Conservation (phyloP, 2,113 vertebrate species). For the Zapornia atra region DNA sequence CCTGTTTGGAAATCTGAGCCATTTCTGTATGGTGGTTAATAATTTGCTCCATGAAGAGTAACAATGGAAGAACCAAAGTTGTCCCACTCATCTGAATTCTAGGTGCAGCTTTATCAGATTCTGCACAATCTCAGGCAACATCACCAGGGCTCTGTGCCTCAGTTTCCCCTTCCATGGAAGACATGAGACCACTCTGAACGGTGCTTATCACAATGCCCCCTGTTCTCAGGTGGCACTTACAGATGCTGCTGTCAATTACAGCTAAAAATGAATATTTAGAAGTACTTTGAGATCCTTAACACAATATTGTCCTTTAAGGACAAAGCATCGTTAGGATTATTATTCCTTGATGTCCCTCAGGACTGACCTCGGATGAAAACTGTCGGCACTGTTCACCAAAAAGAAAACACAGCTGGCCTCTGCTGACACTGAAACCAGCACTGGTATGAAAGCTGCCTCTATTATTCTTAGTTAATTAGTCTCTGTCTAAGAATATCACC, state of each 20-base stretch:
- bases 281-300: neutral
- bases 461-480: constrained; percentile 61
- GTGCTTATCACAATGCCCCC: neutral
- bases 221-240: neutral
- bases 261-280: neutral
- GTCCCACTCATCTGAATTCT: neutral
- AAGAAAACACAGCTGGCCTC: constrained; percentile 69
- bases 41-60: neutral
- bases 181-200: neutral
- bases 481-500: constrained; percentile 48
- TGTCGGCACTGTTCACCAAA: constrained; percentile 19
- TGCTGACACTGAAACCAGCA: constrained; percentile 29
- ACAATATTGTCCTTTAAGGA: neutral
- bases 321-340: constrained; percentile 26
- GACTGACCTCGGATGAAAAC: constrained; percentile 50
- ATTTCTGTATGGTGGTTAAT: neutral
- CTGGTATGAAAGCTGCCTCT: constrained; percentile 40
- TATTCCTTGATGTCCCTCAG: constrained; percentile 22
- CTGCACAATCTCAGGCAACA: fast-evolving
- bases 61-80: neutral
- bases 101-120: neutral
- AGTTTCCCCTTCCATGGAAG: neutral
- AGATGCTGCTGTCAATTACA: neutral
- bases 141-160: neutral
- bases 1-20: neutral